These are phyloP conservation scores for Calycopis cecrops DNA, from an alignment of 1,140 invertebrate genomes.

Conservation along the genomic window DNA sequence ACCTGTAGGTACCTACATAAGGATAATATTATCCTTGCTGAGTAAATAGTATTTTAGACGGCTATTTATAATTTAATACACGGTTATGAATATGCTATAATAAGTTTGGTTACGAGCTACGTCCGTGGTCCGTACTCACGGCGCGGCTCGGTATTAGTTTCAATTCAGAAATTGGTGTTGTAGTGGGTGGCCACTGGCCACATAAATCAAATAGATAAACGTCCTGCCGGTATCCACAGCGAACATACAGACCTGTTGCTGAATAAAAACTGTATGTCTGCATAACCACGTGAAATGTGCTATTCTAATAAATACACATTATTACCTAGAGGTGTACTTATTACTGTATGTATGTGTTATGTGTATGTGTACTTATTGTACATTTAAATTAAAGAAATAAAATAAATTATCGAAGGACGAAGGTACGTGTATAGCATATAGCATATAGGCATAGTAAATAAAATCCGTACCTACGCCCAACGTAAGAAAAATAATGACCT, in stretches of 20 bases:
- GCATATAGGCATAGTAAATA: too few relatives aligned
- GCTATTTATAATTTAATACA: too few relatives aligned
- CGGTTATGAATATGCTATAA: background rate
- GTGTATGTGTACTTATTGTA: too few relatives aligned
- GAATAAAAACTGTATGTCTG: background rate
- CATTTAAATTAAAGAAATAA: too few relatives aligned
- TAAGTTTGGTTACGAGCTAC: background rate
- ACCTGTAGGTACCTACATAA: too few relatives aligned
- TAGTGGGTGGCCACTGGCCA: conserved; percentile 9
- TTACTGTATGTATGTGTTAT: conserved; percentile 5
- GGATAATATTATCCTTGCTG: too few relatives aligned
- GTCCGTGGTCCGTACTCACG: too few relatives aligned
- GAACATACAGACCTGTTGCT: conserved; percentile 10
- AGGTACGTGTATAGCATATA: too few relatives aligned
- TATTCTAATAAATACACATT: background rate
- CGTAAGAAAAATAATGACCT: too few relatives aligned
- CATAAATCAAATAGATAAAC: conserved; percentile 15
- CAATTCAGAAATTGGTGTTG: conserved; percentile 14
- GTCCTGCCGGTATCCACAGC: background rate
- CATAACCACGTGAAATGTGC: background rate
- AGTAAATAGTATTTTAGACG: too few relatives aligned
- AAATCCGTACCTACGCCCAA: too few relatives aligned
- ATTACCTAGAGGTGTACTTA: background rate
- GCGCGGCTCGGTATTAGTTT: background rate
- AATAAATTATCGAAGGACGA: too few relatives aligned